Base-by-base conservation (phyloP, 2,797 vertebrate genomes). In the Emys orbicularis region DNA sequence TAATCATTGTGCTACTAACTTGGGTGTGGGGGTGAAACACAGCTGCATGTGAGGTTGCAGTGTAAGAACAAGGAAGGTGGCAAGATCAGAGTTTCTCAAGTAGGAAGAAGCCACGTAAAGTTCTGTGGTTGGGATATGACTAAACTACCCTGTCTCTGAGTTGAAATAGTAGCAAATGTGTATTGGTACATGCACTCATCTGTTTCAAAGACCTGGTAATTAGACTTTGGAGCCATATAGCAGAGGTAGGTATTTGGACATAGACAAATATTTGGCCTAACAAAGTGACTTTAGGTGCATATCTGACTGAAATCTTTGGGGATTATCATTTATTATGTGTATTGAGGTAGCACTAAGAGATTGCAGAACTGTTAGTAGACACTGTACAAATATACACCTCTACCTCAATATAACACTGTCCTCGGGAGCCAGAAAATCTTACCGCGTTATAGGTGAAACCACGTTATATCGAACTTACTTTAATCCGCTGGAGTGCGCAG, bases 301-400 rank as follows among this genome's bases (percentile, higher is more conserved):
- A 47, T 6, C 15, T 44, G 41, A 13, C 23, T 76, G 72, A 72
- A 4, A 41, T 25, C n/a, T 72, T 72, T 72, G 25, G 5, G 31
- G 6, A 79, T 90, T 79, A 61, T 19, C 29, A 54, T 59, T n/a
- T 81, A 41, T 83, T 83, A 88, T 68, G 82, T 88, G 59, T 21
- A 68, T n/a, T 68, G 34, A 31, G 31, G 59, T 91, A 87, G 47
- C 77, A 83, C 52, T 23, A 1, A 92, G 7, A 79, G 61, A 21
- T 89, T 90, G 52, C 54, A 5, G 3, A 83, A 65, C 8, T 31
- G 41, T 41, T 41, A 5, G 76, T 76, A 86, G 83, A 27, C 31
- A 47, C 81, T 89, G 79, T 59, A 85, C 16, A 93, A 84, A 83
- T 3, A 25, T 25, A 44, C 44, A 44, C 44, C 44, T 44, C 44